Evolutionary conservation across 2,888 invertebrate species (phyloP).

Genomic region (Aleiodes leptofemur): DNA sequence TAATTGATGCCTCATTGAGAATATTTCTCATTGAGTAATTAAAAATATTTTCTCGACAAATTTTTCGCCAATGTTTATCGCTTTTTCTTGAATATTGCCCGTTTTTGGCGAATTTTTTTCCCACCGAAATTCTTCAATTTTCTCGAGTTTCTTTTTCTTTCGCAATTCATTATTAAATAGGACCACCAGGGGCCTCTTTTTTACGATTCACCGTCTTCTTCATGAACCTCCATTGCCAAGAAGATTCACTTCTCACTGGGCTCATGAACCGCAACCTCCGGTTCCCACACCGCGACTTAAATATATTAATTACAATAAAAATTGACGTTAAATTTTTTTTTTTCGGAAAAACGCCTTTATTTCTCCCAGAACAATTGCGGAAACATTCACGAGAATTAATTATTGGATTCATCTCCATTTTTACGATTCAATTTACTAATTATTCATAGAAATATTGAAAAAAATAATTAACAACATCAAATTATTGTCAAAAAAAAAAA

Average conservation of each 20-base stretch:
- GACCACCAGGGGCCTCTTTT: conserved; percentile 17
- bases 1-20: too few species aligned
- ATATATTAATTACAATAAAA: conserved; percentile 71
- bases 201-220: conserved; percentile 23
- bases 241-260: conserved; percentile 36
- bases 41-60: too few species aligned
- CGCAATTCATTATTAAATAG: conserved; percentile 4
- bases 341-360: conserved; percentile 39
- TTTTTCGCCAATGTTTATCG: too few species aligned
- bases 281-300: conserved; percentile 67
- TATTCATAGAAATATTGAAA: too few species aligned
- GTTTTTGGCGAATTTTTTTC: not conserved
- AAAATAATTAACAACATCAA: too few species aligned
- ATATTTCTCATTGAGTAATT: too few species aligned
- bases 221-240: conserved; percentile 10
- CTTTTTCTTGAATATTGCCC: not conserved
- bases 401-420: too few species aligned
- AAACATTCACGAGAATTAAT: not conserved
- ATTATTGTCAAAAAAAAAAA: too few species aligned
- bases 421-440: too few species aligned
- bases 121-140: not conserved
- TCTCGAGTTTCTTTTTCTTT: not conserved
- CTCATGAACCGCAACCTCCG: conserved; percentile 68
- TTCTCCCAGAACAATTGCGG: too few species aligned
- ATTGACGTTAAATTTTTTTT: conserved; percentile 71